phyloP scores from a whole-genome alignment of 2,888 invertebrate genomes.

The Falcaria lacertinaria region DNA sequence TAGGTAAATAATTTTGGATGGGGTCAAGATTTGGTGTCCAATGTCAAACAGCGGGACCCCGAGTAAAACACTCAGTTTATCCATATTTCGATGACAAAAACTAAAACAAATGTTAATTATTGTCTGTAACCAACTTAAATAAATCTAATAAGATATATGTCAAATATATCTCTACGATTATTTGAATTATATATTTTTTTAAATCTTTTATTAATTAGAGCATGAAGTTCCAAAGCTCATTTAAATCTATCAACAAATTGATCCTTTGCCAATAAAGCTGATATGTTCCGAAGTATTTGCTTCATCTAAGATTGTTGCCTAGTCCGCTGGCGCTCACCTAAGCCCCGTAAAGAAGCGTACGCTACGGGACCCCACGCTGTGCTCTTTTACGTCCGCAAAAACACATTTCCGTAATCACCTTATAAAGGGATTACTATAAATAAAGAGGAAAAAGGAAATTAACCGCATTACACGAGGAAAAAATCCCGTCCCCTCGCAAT shows the following conservation, averaged over 20 bases:
- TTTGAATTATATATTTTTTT: too few species aligned
- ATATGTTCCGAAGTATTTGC: neutral
- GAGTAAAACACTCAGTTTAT: too few species aligned
- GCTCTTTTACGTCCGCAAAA: conserved; percentile 77
- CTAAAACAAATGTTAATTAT: conserved; percentile 3
- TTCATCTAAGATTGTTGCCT: conserved; percentile 25
- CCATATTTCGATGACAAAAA: too few species aligned
- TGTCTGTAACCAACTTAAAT: too few species aligned
- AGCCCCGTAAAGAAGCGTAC: conserved; percentile 47
- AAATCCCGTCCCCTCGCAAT: conserved; percentile 73
- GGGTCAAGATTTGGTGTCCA: conserved; percentile 50
- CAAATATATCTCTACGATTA: too few species aligned
- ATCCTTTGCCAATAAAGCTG: neutral
- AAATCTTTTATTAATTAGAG: too few species aligned
- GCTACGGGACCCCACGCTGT: conserved; percentile 67
- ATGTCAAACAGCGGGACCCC: conserved; percentile 35
- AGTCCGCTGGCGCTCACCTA: conserved; percentile 32
- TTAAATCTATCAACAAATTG: too few species aligned
- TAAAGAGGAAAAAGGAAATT: conserved; percentile 80
- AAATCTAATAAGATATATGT: too few species aligned
- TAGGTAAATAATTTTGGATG: too few species aligned
- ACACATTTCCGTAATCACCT: conserved; percentile 80
- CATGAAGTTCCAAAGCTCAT: too few species aligned
- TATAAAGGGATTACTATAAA: conserved; percentile 80
- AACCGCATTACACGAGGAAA: conserved; percentile 76